Conservation (phyloP, 2,113 vertebrate genomes). For the Pachycephala philippinensis region DNA sequence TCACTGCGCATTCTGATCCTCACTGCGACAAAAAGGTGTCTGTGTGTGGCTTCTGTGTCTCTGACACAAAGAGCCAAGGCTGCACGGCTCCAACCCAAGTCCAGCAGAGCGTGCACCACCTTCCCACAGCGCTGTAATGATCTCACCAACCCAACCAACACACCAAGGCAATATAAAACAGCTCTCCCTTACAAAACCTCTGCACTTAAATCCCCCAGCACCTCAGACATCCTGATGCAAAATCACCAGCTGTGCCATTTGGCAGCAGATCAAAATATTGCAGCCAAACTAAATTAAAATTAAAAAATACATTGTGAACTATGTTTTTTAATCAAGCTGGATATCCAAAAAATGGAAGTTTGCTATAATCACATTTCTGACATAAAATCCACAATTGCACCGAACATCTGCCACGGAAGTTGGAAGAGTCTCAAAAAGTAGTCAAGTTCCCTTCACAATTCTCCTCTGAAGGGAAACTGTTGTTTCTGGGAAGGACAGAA, state of each 20-base stretch:
- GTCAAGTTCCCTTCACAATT: neutral
- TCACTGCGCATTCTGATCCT: neutral
- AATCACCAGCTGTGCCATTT: neutral
- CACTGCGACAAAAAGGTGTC: rapidly evolving
- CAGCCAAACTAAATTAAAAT: neutral
- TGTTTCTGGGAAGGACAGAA: neutral
- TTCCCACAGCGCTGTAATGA: neutral
- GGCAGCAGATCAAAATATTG: neutral
- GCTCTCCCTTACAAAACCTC: neutral
- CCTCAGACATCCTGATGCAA: neutral
- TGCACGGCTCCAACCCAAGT: neutral
- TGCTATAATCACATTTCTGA: neutral
- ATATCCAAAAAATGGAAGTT: neutral
- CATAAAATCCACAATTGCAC: neutral
- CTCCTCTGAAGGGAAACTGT: neutral
- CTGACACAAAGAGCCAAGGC: neutral
- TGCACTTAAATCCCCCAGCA: neutral
- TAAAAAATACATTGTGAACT: neutral
- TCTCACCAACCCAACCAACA: neutral
- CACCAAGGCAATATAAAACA: neutral
- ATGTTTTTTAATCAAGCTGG: neutral
- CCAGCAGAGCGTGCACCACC: neutral
- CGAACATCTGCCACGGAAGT: neutral
- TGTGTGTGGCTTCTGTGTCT: neutral
- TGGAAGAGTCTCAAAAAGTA: neutral